Conservation (phyloP, 2,888 invertebrate species). For the Athetis lepigone region DNA sequence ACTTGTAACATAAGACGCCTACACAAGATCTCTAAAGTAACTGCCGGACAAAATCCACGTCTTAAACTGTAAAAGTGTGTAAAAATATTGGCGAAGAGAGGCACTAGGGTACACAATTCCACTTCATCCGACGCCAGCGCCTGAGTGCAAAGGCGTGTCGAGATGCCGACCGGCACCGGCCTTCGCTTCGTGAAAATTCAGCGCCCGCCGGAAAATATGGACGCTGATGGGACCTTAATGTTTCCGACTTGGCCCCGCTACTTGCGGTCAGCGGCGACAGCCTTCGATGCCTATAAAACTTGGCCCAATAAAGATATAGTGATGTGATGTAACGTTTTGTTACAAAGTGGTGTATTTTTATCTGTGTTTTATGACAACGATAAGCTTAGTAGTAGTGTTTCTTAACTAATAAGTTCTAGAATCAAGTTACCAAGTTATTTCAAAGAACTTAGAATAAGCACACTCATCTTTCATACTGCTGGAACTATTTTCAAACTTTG, state of each 20-base stretch:
- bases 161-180: slow-evolving; percentile 79
- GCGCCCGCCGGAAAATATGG: slow-evolving; percentile 86
- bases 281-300: slow-evolving; percentile 80
- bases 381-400: not conserved
- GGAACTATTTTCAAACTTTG: slow-evolving; percentile 15
- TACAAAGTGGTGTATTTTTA: slow-evolving; percentile 4
- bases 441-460: slow-evolving; percentile 18
- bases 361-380: not conserved
- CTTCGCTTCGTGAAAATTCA: slow-evolving; percentile 85
- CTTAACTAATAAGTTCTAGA: not conserved
- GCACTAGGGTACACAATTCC: slow-evolving; percentile 82
- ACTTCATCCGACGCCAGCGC: slow-evolving; percentile 81
- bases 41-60: slow-evolving; percentile 64
- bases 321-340: slow-evolving; percentile 63
- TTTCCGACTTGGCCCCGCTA: slow-evolving; percentile 85
- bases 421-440: not conserved
- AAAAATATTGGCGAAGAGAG: slow-evolving; percentile 81
- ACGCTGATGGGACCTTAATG: slow-evolving; percentile 89
- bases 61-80: slow-evolving; percentile 77
- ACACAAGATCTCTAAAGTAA: slow-evolving; percentile 47
- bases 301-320: slow-evolving; percentile 73
- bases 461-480: slow-evolving; percentile 12
- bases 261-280: slow-evolving; percentile 82
- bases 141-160: slow-evolving; percentile 90
- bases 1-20: slow-evolving; percentile 35